Evolutionary conservation across 2,888 invertebrate species (phyloP).

Genomic region (Agrilus mali): DNA sequence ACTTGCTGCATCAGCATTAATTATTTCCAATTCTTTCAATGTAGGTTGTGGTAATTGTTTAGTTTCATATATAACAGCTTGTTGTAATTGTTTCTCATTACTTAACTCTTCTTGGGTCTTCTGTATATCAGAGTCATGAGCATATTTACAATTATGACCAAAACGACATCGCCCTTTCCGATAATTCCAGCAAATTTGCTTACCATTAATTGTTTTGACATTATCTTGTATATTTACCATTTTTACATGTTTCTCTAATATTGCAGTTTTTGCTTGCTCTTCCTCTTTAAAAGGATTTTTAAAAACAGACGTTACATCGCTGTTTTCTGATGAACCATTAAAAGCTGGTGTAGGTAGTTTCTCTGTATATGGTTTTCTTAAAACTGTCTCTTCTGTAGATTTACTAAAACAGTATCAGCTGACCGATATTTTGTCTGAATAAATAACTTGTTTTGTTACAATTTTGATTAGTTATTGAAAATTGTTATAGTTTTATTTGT

Average conservation of each 20-base stretch:
- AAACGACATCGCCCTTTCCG: slow-evolving; percentile 81
- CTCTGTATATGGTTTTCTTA: slow-evolving; percentile 13
- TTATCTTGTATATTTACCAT: slow-evolving; percentile 68
- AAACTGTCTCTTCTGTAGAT: slow-evolving; percentile 16
- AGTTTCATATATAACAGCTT: slow-evolving; percentile 31
- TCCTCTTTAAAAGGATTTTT: slow-evolving; percentile 78
- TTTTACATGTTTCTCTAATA: slow-evolving; percentile 84
- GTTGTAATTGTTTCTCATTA: slow-evolving; percentile 37
- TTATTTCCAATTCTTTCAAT: slow-evolving; percentile 15
- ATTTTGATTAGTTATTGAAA: not conserved
- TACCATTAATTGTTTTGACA: slow-evolving; percentile 66
- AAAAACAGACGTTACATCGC: slow-evolving; percentile 60
- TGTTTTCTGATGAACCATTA: slow-evolving; percentile 34
- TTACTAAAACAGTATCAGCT: slow-evolving; percentile 29
- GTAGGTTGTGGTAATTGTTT: slow-evolving; percentile 13
- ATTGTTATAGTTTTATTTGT: slow-evolving; percentile 22
- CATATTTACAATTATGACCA: slow-evolving; percentile 85
- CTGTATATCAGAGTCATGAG: slow-evolving; percentile 78
- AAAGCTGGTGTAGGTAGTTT: slow-evolving; percentile 54
- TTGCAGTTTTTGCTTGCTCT: slow-evolving; percentile 73
- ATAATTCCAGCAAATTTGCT: slow-evolving; percentile 88
- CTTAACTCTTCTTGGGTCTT: slow-evolving; percentile 46
- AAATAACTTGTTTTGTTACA: not conserved
- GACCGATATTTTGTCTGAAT: slow-evolving; percentile 27
- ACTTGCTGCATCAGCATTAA: slow-evolving; percentile 15